Evolutionary conservation across 2,888 invertebrate species (phyloP).

Genomic region (Folsomia candida): DNA sequence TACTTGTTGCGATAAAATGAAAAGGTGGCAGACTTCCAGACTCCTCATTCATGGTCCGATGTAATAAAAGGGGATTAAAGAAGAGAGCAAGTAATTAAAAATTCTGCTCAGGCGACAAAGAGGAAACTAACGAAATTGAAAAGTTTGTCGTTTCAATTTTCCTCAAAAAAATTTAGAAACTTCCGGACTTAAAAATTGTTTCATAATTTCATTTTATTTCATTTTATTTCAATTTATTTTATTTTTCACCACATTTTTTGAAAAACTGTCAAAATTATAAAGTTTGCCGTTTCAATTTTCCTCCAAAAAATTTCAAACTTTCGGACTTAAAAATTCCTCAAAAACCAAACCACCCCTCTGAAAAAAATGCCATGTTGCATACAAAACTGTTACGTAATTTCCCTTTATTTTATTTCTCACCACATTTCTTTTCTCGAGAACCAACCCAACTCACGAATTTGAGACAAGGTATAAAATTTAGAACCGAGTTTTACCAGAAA

Average conservation of each 20-base stretch:
- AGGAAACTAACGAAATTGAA: not conserved
- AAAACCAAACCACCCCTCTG: not conserved
- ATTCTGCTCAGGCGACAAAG: not conserved
- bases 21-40: not conserved
- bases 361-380: no score
- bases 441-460: not conserved
- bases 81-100: not conserved
- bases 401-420: not conserved
- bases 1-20: no score
- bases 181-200: not conserved
- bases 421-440: not conserved
- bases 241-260: not conserved
- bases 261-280: not conserved
- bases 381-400: no score
- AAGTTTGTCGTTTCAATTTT: not conserved
- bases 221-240: not conserved
- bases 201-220: not conserved
- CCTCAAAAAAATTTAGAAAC: not conserved
- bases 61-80: not conserved
- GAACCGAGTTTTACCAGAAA: not conserved
- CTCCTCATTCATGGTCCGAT: not conserved
- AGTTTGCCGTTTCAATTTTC: no score
- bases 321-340: not conserved
- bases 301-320: not conserved
- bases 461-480: not conserved